Evolutionary conservation across 2,113 vertebrate genomes (phyloP).

Genomic region (Alaudala cheleensis): DNA sequence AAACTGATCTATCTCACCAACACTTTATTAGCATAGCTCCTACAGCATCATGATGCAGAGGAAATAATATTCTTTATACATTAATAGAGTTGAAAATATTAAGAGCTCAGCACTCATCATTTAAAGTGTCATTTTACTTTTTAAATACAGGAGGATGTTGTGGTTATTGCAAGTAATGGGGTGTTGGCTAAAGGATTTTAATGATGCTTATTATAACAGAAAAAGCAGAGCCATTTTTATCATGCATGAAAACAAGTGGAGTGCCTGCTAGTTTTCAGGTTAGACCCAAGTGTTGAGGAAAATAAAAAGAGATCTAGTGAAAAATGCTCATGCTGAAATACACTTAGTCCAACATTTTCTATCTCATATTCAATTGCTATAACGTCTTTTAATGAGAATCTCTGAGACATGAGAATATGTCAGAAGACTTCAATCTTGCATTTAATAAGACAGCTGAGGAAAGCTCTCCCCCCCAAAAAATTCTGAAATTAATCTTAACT

Average conservation of each 20-base stretch:
- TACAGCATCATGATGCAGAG: background rate
- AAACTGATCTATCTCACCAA: background rate
- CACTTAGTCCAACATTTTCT: background rate
- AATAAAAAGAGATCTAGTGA: background rate
- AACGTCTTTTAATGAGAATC: constrained; percentile 36
- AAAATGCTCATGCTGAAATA: background rate
- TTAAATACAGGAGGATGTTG: background rate
- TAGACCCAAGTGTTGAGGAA: background rate
- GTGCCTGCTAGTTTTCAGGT: background rate
- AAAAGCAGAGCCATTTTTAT: background rate
- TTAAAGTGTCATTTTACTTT: constrained; percentile 4
- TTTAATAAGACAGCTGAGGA: constrained; percentile 31
- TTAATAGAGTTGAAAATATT: constrained; percentile 5
- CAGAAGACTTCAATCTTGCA: background rate
- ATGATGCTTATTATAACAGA: background rate
- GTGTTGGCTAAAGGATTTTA: background rate
- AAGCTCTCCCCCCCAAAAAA: background rate
- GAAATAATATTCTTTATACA: background rate
- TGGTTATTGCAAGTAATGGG: background rate
- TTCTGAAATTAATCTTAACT: background rate
- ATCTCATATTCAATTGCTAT: background rate
- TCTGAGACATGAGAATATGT: background rate
- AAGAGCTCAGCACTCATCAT: background rate
- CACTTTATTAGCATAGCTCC: background rate
- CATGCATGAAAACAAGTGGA: background rate